Evolutionary conservation across 1,140 invertebrate genomes (phyloP).

Genomic region (Platyscapa corneri): DNA sequence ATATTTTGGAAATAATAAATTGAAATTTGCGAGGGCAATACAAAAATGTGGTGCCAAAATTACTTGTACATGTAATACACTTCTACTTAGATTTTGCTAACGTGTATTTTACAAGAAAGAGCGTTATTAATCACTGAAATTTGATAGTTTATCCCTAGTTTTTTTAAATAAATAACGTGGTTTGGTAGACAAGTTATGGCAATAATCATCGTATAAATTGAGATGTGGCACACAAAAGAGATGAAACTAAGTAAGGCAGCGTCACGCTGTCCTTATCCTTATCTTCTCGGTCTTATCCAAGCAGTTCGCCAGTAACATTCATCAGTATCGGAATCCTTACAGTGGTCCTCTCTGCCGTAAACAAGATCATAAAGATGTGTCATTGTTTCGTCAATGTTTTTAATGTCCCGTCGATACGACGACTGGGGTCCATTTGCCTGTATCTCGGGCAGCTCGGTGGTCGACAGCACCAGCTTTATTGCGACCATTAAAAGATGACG

Average conservation of each 20-base stretch:
- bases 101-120: too few relatives aligned
- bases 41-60: too few relatives aligned
- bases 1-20: too few relatives aligned
- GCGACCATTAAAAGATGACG: constrained; percentile 57
- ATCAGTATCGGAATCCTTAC: not conserved
- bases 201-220: not conserved
- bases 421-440: not conserved
- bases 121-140: too few relatives aligned
- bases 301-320: not conserved
- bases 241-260: not conserved
- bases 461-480: constrained; percentile 52
- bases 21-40: too few relatives aligned
- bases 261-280: not conserved
- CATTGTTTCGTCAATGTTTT: constrained; percentile 15
- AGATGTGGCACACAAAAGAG: not conserved
- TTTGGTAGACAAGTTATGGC: not conserved
- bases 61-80: too few relatives aligned
- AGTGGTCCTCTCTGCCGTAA: not conserved
- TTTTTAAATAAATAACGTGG: not conserved
- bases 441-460: not conserved
- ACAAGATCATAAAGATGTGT: not conserved
- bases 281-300: not conserved
- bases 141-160: too few relatives aligned
- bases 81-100: too few relatives aligned
- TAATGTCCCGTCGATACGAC: not conserved